phyloP scores from a whole-genome alignment of 2,113 vertebrate species.

The Tursiops truncatus region DNA sequence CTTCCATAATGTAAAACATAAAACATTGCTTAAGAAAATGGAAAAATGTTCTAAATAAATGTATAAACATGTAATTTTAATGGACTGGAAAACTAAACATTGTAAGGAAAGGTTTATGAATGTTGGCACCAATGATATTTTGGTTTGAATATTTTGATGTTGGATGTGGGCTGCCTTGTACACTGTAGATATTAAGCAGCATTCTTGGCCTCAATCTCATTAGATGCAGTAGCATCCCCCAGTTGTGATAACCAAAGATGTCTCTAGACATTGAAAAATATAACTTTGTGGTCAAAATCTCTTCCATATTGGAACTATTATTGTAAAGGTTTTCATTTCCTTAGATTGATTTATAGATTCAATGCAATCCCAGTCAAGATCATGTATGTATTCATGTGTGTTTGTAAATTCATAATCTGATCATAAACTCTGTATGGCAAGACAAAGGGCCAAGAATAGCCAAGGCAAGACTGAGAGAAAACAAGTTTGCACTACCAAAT shows the following conservation, averaged over 20 bases:
- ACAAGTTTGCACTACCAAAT: no score
- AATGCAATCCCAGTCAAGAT: not conserved
- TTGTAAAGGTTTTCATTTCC: not conserved
- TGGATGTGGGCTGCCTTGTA: not conserved
- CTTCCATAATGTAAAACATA: not conserved
- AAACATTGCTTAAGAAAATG: not conserved
- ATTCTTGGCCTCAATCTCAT: not conserved
- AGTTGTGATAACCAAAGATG: not conserved
- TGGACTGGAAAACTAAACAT: not conserved
- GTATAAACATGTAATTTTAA: not conserved
- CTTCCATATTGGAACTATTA: not conserved
- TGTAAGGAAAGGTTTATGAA: not conserved
- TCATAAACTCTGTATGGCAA: not conserved
- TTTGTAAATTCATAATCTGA: not conserved
- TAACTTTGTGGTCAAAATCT: not conserved
- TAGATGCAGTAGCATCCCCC: not conserved
- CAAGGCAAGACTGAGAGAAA: no score
- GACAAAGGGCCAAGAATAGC: no score
- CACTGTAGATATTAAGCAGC: not conserved
- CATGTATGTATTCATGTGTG: not conserved
- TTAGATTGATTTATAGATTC: not conserved
- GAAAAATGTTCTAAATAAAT: not conserved
- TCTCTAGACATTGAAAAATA: not conserved
- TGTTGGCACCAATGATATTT: fast-evolving
- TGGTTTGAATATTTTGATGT: not conserved